Evolutionary conservation across 23 tunicate genomes (phyloP).

Genomic region (Styela plicata): DNA sequence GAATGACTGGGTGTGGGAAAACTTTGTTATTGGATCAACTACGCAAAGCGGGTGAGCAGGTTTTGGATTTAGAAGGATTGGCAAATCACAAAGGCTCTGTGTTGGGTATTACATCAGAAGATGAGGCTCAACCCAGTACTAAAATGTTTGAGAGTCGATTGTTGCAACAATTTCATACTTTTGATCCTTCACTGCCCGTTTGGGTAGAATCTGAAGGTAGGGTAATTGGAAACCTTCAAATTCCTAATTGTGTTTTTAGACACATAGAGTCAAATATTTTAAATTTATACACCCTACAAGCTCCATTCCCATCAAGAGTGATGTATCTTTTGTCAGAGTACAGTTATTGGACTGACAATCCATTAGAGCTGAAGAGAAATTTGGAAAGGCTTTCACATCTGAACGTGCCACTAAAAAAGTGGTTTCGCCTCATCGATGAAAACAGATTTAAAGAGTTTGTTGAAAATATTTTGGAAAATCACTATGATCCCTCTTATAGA

Average conservation of each 20-base stretch:
- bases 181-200: neutral
- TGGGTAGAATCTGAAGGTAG: constrained; percentile 34
- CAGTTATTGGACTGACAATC: constrained; percentile 5
- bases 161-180: neutral
- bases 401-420: constrained; percentile 17
- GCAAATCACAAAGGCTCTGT: constrained; percentile 35
- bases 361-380: neutral
- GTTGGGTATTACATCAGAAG: constrained; percentile 9
- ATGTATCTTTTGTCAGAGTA: constrained; percentile 16
- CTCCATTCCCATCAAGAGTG: neutral
- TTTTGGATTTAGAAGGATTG: constrained; percentile 26
- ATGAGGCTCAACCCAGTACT: constrained; percentile 22
- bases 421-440: constrained; percentile 22
- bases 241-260: constrained; percentile 11
- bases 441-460: constrained; percentile 19
- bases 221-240: constrained; percentile 12
- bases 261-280: neutral
- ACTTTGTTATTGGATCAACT: constrained; percentile 7
- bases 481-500: constrained; percentile 20
- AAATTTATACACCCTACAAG: neutral
- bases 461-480: constrained; percentile 15
- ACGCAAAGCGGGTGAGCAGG: constrained; percentile 16
- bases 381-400: neutral
- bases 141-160: constrained; percentile 13
- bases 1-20: constrained; percentile 39